Evolutionary conservation across 2,797 vertebrate genomes (phyloP).

Genomic region (Phoxinus dragarum): DNA sequence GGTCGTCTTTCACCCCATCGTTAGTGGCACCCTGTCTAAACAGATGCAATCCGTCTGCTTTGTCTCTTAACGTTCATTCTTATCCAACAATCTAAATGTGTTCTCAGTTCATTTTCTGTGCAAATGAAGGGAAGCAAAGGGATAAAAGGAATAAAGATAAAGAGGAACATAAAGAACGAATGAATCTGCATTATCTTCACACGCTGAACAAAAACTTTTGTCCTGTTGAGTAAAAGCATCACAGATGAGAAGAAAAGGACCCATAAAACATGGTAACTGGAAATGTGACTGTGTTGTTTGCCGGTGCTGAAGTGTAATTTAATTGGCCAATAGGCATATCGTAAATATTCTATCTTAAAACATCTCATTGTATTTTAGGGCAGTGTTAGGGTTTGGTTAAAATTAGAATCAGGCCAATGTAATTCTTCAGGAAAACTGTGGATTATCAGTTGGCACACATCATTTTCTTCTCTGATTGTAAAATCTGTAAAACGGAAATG

Average conservation of each 20-base stretch:
- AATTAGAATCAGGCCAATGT: neutral
- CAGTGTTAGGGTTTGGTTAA: slow-evolving; percentile 6
- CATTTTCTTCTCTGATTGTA: neutral
- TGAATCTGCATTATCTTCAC: slow-evolving; percentile 32
- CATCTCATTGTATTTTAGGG: neutral
- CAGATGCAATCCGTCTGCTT: slow-evolving; percentile 22
- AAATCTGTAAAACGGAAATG: neutral
- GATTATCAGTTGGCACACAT: neutral
- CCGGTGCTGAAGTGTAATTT: slow-evolving; percentile 5
- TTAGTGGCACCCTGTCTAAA: slow-evolving; percentile 41
- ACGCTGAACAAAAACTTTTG: slow-evolving; percentile 39
- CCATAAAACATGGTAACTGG: slow-evolving; percentile 39
- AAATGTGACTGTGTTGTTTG: slow-evolving; percentile 23
- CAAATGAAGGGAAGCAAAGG: slow-evolving; percentile 36
- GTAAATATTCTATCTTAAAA: slow-evolving; percentile 10
- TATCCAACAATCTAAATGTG: slow-evolving; percentile 48
- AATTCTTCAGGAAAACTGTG: neutral
- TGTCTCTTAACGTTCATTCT: slow-evolving; percentile 44
- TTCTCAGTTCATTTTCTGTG: slow-evolving; percentile 44
- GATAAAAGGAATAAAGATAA: slow-evolving; percentile 45
- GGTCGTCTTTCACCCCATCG: slow-evolving; percentile 29
- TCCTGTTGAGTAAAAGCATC: slow-evolving; percentile 35
- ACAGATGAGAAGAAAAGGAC: slow-evolving; percentile 36
- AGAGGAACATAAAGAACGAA: slow-evolving; percentile 32
- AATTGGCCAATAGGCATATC: slow-evolving; percentile 6